A percentile compares a stretch with the other conserved stretches of the same genome.
phyloP scores from a whole-genome alignment of 2,113 vertebrate species.

The Misgurnus anguillicaudatus region DNA sequence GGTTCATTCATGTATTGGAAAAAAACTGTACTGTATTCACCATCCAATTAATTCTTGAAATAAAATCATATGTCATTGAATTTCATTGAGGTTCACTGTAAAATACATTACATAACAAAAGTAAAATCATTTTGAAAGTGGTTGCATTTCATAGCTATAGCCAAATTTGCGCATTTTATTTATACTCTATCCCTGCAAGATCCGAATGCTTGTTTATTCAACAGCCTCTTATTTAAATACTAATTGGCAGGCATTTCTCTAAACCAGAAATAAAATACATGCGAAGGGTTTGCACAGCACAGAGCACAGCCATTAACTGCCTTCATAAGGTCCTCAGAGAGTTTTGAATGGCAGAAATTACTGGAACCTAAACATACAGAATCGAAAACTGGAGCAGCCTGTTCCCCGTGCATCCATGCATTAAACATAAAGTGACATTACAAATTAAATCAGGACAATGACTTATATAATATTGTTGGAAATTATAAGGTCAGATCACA shows the following conservation, averaged over 20 bases:
- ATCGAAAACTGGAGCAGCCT: slow-evolving; percentile 22
- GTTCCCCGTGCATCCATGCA: slow-evolving; percentile 17
- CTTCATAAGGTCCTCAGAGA: slow-evolving; percentile 9
- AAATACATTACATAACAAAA: too few species aligned
- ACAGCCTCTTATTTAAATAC: neutral
- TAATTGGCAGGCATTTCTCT: neutral
- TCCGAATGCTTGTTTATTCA: neutral
- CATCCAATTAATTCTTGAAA: too few species aligned
- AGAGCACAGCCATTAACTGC: neutral
- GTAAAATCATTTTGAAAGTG: too few species aligned
- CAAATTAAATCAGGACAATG: slow-evolving; percentile 15
- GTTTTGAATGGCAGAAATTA: neutral
- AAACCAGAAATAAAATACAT: neutral
- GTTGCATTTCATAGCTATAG: too few species aligned
- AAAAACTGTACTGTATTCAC: too few species aligned
- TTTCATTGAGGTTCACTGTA: too few species aligned
- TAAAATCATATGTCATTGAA: too few species aligned
- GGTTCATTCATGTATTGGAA: too few species aligned
- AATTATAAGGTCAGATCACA: neutral
- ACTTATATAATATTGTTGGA: neutral
- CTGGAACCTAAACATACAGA: slow-evolving; percentile 19
- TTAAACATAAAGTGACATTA: slow-evolving; percentile 45
- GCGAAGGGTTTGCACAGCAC: neutral
- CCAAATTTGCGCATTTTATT: too few species aligned
- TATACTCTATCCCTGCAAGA: too few species aligned